Base-by-base conservation (phyloP, 2,888 invertebrate genomes). In the Argyresthia albistria region DNA sequence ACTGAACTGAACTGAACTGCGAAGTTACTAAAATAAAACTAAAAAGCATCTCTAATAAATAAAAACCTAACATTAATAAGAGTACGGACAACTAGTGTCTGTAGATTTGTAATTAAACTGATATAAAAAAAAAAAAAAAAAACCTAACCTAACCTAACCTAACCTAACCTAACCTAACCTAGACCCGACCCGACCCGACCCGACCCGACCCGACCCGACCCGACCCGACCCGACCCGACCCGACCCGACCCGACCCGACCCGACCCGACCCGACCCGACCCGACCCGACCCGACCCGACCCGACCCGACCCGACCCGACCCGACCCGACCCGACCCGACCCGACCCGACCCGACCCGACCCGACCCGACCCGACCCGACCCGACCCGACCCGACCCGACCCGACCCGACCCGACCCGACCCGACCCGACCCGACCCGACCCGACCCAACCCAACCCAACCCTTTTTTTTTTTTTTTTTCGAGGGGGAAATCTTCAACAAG, bases 321-420 rank as follows among this genome's bases (percentile, higher is more conserved):
- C 43, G 35, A 51, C 43, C 51, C 35, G 43, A 51, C 51, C 51
- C 35, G 35, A 51, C 51, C 51, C 35, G 43, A 54, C 50, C 54
- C 49, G 47, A 54, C 54, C 53, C 53, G 56, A 56, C 58, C 58
- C 56, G 55, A 56, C 56, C 57, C 54, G 52, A 56, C 55, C 58
- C 56, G 54, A 56, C 58, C 57, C 55, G 54, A 55, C 54, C 54
- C 47, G 47, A 54, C 54, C 51, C 49, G 47, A 54, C 54, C 54
- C 48, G 50, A 50, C 54, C 54, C 47, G 48, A 51, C 54, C 54
- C 47, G 50, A 54, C 54, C 54, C 43, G 46, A 54, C 54, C 54
- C 47, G 50, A 54, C 54, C 54, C 48, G 47, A 54, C 54, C 54
- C 47, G 50, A 54, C 54, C 54, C 48, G 47, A 54, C 54, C 54